Percentiles rank a stretch among this genome's conserved stretches.
Evolutionary conservation across 2,113 vertebrate genomes (phyloP).

Genomic region (Archilochus colubris): DNA sequence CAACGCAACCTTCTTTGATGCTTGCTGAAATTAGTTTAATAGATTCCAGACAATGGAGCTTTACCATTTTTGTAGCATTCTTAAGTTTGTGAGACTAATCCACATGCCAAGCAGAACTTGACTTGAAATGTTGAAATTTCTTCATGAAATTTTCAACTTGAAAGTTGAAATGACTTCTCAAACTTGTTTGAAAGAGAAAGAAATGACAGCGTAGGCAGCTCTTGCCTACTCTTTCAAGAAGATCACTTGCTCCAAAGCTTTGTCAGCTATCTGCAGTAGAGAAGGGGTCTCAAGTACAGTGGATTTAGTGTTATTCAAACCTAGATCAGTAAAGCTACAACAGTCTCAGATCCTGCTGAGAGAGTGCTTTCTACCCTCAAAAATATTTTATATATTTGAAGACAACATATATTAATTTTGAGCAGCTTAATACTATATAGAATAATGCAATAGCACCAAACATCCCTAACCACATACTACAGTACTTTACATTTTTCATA

Average conservation of each 20-base stretch:
- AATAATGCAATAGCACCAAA: background rate
- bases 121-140: background rate
- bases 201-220: fast-evolving
- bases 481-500: background rate
- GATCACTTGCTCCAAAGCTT: background rate
- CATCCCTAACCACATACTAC: background rate
- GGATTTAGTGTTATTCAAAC: background rate
- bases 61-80: background rate
- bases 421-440: background rate
- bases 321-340: background rate
- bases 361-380: background rate
- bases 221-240: background rate
- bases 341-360: background rate
- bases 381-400: background rate
- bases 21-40: background rate
- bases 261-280: background rate
- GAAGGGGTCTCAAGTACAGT: background rate
- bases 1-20: background rate
- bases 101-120: background rate
- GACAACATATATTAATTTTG: background rate
- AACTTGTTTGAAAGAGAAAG: background rate
- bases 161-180: background rate
- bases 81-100: background rate
- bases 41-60: too few relatives aligned
- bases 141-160: too few relatives aligned